Evolutionary conservation across 2,888 invertebrate genomes (phyloP).

Genomic region (Hemithea aestivaria): DNA sequence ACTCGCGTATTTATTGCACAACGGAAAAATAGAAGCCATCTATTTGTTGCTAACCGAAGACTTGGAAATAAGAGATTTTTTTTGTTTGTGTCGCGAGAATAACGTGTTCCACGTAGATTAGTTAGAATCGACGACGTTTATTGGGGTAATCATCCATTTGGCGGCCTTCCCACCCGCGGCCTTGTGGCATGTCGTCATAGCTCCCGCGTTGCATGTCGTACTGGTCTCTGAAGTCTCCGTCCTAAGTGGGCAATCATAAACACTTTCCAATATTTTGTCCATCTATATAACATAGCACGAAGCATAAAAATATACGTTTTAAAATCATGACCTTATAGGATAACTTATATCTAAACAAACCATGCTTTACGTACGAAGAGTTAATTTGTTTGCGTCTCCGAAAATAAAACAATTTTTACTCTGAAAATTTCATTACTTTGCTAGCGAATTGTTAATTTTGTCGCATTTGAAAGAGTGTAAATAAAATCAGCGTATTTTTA

Average conservation of each 20-base stretch:
- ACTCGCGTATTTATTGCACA: too few relatives aligned
- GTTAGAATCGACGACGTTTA: slow-evolving; percentile 83
- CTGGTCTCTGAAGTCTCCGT: slow-evolving; percentile 77
- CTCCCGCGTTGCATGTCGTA: slow-evolving; percentile 71
- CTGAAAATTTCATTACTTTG: slow-evolving; percentile 20
- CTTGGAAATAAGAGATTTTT: slow-evolving; percentile 15
- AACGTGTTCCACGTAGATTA: too few relatives aligned
- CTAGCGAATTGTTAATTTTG: slow-evolving; percentile 22
- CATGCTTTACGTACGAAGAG: background rate
- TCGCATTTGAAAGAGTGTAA: slow-evolving; percentile 2
- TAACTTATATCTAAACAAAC: slow-evolving; percentile 17
- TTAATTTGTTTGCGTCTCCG: background rate
- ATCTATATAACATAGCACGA: slow-evolving; percentile 23
- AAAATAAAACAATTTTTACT: slow-evolving; percentile 5
- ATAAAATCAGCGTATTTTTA: background rate
- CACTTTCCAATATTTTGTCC: slow-evolving; percentile 69
- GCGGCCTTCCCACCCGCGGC: slow-evolving; percentile 78
- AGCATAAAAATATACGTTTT: slow-evolving; percentile 16
- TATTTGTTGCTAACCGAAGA: slow-evolving; percentile 28
- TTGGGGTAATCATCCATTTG: slow-evolving; percentile 82
- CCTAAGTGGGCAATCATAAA: slow-evolving; percentile 75
- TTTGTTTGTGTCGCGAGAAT: slow-evolving; percentile 15
- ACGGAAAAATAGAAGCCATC: slow-evolving; percentile 2
- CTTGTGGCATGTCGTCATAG: slow-evolving; percentile 72
- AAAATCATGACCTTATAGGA: slow-evolving; percentile 4